phyloP scores from a whole-genome alignment of 30 jellyfish, hydroid and myxozoan genomes.

The Cassiopea xamachana region DNA sequence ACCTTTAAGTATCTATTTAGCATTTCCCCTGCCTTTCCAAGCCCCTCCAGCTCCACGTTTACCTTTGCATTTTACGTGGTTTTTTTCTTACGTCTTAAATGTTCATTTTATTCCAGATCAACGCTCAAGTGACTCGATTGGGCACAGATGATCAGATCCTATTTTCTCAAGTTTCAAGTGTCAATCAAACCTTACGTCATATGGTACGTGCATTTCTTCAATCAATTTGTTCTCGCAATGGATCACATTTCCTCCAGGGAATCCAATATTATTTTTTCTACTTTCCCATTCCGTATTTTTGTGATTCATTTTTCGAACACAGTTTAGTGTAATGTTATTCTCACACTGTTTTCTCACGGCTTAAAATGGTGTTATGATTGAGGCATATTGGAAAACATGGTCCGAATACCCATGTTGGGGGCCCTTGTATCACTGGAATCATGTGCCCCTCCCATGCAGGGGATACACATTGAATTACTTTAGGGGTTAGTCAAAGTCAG shows the following conservation, averaged over 20 bases:
- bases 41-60: not conserved
- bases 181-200: not conserved
- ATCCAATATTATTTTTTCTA: too few relatives aligned
- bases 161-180: constrained; percentile 27
- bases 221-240: not conserved
- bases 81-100: not conserved
- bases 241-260: too few relatives aligned
- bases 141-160: constrained; percentile 8
- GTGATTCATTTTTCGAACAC: not conserved
- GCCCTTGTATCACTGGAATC: too few relatives aligned
- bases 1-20: too few relatives aligned
- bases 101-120: constrained; percentile 6
- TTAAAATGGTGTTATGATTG: too few relatives aligned
- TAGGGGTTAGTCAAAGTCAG: too few relatives aligned
- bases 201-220: constrained; percentile 1
- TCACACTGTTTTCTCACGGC: too few relatives aligned
- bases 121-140: not conserved
- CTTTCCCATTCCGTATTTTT: not conserved
- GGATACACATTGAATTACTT: too few relatives aligned
- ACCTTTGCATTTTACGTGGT: not conserved
- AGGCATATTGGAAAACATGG: too few relatives aligned
- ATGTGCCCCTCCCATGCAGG: too few relatives aligned
- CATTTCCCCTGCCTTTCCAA: not conserved
- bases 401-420: too few relatives aligned
- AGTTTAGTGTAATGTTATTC: too few relatives aligned